phyloP scores from a whole-genome alignment of 2,888 invertebrate species.

The Brenthis ino region DNA sequence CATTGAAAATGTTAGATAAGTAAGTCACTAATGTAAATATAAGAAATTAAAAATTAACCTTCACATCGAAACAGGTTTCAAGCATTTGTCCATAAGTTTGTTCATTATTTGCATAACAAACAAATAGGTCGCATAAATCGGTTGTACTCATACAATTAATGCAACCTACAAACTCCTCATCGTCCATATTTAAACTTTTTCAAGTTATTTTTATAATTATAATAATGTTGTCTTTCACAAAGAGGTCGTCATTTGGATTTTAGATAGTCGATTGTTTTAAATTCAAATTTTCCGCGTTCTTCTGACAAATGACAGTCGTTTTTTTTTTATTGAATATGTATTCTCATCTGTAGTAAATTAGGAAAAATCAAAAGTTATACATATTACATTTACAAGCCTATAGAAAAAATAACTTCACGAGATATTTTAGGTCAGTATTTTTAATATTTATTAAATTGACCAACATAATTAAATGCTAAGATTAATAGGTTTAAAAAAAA shows the following conservation, averaged over 20 bases:
- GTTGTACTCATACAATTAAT: constrained; percentile 75
- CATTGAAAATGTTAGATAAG: not conserved
- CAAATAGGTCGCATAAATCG: constrained; percentile 78
- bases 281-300: constrained; percentile 33
- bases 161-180: constrained; percentile 76
- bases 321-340: constrained; percentile 1
- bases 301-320: constrained; percentile 27
- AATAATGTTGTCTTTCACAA: constrained; percentile 18
- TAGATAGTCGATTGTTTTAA: constrained; percentile 13
- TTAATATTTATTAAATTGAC: too few relatives aligned
- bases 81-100: constrained; percentile 73
- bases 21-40: constrained; percentile 11
- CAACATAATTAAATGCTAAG: too few relatives aligned
- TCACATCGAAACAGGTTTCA: constrained; percentile 73
- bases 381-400: too few relatives aligned
- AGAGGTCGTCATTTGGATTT: constrained; percentile 22
- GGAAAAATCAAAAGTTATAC: not conserved
- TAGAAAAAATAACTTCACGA: too few relatives aligned
- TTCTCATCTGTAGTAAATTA: too few relatives aligned
- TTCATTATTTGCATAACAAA: constrained; percentile 66
- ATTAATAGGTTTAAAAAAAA: too few relatives aligned
- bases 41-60: constrained; percentile 53
- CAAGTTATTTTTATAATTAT: not conserved
- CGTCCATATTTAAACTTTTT: constrained; percentile 49
- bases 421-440: too few relatives aligned